Percentiles rank a stretch among this genome's conserved stretches.
Evolutionary conservation across 35 echinoderm and acorn worm species (phyloP).

Genomic region (Apostichopus californicus): DNA sequence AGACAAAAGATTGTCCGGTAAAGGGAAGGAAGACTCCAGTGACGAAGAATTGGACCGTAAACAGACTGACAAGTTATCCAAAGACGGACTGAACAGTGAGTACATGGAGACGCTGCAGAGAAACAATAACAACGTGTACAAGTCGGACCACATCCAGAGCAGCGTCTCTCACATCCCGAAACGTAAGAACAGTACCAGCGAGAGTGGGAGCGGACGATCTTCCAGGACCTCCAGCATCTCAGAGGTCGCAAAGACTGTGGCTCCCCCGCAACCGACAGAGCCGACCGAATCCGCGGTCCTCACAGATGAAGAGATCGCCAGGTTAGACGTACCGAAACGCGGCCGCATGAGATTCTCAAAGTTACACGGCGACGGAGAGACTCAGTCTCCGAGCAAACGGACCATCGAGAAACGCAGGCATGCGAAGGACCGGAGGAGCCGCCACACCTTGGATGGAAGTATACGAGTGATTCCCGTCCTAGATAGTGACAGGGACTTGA

Average conservation of each 20-base stretch:
- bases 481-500: constrained; percentile 66
- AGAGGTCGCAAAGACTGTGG: constrained; percentile 17
- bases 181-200: constrained; percentile 22
- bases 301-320: constrained; percentile 64
- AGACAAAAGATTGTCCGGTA: not conserved
- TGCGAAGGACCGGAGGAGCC: constrained; percentile 63
- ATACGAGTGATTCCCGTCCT: constrained; percentile 68
- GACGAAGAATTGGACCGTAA: not conserved
- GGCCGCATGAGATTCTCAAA: constrained; percentile 57
- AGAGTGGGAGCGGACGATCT: constrained; percentile 43
- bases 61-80: not conserved
- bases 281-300: constrained; percentile 48
- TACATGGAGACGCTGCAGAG: constrained; percentile 67
- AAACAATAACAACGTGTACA: constrained; percentile 98
- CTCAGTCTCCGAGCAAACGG: constrained; percentile 86
- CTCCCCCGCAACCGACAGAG: constrained; percentile 42
- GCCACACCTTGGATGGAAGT: constrained; percentile 92
- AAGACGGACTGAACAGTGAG: not conserved
- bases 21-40: not conserved
- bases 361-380: constrained; percentile 69
- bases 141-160: constrained; percentile 3
- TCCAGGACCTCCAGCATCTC: constrained; percentile 27
- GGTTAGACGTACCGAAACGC: constrained; percentile 69
- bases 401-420: constrained; percentile 85
- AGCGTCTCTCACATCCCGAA: constrained; percentile 27